Evolutionary conservation across 1,140 invertebrate species (phyloP).

Genomic region (Drosophila guanche): DNA sequence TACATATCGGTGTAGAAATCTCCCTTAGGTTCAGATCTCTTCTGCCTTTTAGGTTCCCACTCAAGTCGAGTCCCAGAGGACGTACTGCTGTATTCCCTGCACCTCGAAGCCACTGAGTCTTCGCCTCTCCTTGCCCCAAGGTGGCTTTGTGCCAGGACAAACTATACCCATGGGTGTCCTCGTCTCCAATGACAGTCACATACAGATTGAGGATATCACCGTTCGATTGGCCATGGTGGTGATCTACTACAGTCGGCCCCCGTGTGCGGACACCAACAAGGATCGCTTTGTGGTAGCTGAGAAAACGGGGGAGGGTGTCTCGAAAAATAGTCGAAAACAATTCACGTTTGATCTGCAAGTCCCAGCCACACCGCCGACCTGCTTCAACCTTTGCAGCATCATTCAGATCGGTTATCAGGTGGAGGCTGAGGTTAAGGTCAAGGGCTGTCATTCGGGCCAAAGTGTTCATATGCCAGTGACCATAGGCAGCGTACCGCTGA

Average conservation of each 20-base stretch:
- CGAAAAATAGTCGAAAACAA: conserved; percentile 70
- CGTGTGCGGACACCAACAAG: conserved; percentile 84
- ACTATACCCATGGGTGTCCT: conserved; percentile 56
- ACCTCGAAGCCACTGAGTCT: conserved; percentile 61
- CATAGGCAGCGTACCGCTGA: conserved; percentile 85
- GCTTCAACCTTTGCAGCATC: conserved; percentile 88
- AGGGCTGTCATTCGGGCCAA: conserved; percentile 84
- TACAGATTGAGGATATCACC: conserved; percentile 84
- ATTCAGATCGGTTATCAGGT: conserved; percentile 89
- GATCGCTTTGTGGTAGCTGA: conserved; percentile 85
- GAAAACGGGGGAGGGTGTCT: conserved; percentile 84
- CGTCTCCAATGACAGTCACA: conserved; percentile 82
- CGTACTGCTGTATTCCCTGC: conserved; percentile 73
- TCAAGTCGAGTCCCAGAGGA: conserved; percentile 55
- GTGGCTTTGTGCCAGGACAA: conserved; percentile 77
- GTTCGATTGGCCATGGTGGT: conserved; percentile 84
- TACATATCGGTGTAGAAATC: conserved; percentile 11
- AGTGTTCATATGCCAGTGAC: conserved; percentile 83
- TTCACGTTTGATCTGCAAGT: conserved; percentile 84
- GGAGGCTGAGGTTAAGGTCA: conserved; percentile 84
- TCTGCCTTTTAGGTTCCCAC: conserved; percentile 52
- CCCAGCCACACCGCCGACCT: conserved; percentile 88
- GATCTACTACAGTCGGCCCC: conserved; percentile 83
- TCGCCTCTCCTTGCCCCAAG: conserved; percentile 60
- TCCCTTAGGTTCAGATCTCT: too few relatives aligned